phyloP scores from a whole-genome alignment of 2,888 invertebrate species.

The Machimus rusticus region DNA sequence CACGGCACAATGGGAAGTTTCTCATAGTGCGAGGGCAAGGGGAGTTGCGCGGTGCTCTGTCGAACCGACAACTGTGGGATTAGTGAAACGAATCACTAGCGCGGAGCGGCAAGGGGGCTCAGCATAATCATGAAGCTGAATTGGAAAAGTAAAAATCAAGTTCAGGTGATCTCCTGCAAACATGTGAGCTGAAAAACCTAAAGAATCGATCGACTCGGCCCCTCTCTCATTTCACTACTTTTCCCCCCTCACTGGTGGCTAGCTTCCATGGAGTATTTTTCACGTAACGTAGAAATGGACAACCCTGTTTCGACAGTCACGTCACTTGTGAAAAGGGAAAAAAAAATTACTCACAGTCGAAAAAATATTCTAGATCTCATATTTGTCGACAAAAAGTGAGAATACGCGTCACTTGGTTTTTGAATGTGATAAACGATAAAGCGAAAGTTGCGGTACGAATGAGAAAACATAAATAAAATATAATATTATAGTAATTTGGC shows the following conservation, averaged over 20 bases:
- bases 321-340: too few species aligned
- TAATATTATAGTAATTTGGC: too few species aligned
- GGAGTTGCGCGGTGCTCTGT: neutral
- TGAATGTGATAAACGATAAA: too few species aligned
- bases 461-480: too few species aligned
- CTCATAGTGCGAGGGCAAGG: neutral
- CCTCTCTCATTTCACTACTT: neutral
- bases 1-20: constrained; percentile 13
- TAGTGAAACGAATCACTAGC: neutral
- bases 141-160: constrained; percentile 46
- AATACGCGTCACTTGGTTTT: too few species aligned
- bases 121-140: constrained; percentile 21
- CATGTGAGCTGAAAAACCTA: constrained; percentile 39
- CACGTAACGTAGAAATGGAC: neutral
- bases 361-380: too few species aligned
- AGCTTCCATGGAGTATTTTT: neutral
- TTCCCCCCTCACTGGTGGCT: neutral
- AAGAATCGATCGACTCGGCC: constrained; percentile 19
- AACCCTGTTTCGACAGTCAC: too few species aligned
- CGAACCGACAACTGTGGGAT: neutral
- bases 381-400: too few species aligned
- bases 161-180: constrained; percentile 43
- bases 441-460: too few species aligned
- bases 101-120: neutral
- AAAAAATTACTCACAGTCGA: too few species aligned